Evolutionary conservation across 2,888 invertebrate genomes (phyloP).

Genomic region (Pseudolycoriella hygida): DNA sequence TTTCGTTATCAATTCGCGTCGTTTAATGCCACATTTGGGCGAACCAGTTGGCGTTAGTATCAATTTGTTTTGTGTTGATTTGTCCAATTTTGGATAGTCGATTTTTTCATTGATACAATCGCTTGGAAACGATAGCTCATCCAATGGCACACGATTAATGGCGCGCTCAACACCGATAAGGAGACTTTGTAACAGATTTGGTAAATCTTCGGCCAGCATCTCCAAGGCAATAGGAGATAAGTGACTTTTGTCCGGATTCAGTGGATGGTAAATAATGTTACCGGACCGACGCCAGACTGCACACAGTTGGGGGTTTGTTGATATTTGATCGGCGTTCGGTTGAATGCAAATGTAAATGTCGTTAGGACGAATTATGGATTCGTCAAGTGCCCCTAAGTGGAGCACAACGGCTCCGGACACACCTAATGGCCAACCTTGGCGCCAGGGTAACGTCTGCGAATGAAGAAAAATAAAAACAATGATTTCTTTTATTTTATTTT

Average conservation of each 20-base stretch:
- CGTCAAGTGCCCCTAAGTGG: constrained; percentile 43
- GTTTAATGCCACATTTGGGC: constrained; percentile 27
- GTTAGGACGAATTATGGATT: constrained; percentile 37
- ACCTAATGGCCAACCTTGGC: constrained; percentile 46
- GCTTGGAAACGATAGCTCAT: constrained; percentile 41
- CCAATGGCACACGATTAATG: constrained; percentile 45
- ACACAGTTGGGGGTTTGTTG: constrained; percentile 18
- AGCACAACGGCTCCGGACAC: constrained; percentile 42
- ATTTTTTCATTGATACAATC: constrained; percentile 12
- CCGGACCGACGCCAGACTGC: constrained; percentile 23
- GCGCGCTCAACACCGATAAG: constrained; percentile 50
- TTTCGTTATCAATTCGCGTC: constrained; percentile 30
- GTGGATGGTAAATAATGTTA: constrained; percentile 19
- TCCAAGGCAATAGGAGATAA: constrained; percentile 26
- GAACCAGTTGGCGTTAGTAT: constrained; percentile 12
- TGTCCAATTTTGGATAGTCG: constrained; percentile 23
- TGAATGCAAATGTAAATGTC: constrained; percentile 48
- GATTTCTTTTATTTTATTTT: too few species aligned
- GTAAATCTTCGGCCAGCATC: constrained; percentile 34
- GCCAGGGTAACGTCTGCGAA: too few species aligned
- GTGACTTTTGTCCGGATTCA: constrained; percentile 21
- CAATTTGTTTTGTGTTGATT: constrained; percentile 7
- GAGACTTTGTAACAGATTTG: constrained; percentile 43
- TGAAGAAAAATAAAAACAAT: too few species aligned
- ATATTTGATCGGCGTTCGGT: constrained; percentile 14